Conservation (phyloP, 37 sponge, comb jelly and placozoan species). For the Hexactinellida sp. region DNA sequence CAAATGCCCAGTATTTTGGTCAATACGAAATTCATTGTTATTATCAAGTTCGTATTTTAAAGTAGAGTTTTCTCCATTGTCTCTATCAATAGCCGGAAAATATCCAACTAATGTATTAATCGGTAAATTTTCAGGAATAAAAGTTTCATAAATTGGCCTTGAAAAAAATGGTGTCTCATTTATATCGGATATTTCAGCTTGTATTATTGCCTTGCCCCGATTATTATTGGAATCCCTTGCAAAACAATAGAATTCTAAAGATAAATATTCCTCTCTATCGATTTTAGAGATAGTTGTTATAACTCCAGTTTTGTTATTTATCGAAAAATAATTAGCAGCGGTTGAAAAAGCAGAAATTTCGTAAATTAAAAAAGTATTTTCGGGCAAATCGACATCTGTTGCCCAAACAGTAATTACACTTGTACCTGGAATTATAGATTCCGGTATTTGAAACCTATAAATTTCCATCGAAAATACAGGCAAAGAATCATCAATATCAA, state of each 20-base stretch:
- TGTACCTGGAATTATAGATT: not conserved
- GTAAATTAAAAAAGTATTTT: not conserved
- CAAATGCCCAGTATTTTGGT: slow-evolving; percentile 28
- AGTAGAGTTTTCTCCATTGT: slow-evolving; percentile 32
- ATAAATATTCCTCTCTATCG: not conserved
- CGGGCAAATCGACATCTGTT: not conserved
- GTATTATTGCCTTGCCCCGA: not conserved
- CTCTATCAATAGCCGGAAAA: slow-evolving; percentile 33
- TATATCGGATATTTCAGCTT: not conserved
- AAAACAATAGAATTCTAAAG: not conserved
- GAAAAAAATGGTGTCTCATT: not conserved
- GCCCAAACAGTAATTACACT: not conserved
- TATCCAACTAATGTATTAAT: slow-evolving; percentile 13
- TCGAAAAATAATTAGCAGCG: not conserved
- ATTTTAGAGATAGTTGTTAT: not conserved
- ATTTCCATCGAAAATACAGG: not conserved
- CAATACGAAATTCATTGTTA: slow-evolving; percentile 20
- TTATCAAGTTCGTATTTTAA: slow-evolving; percentile 21
- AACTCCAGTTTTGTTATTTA: not conserved
- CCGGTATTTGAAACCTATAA: not conserved
- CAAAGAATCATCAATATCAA: not conserved
- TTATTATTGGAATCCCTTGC: slow-evolving; percentile 3
- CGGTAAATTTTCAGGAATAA: not conserved
- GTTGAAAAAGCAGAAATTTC: not conserved
- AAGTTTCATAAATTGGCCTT: not conserved